phyloP scores from a whole-genome alignment of 2,888 invertebrate species.

The Hoplodrina blanda region DNA sequence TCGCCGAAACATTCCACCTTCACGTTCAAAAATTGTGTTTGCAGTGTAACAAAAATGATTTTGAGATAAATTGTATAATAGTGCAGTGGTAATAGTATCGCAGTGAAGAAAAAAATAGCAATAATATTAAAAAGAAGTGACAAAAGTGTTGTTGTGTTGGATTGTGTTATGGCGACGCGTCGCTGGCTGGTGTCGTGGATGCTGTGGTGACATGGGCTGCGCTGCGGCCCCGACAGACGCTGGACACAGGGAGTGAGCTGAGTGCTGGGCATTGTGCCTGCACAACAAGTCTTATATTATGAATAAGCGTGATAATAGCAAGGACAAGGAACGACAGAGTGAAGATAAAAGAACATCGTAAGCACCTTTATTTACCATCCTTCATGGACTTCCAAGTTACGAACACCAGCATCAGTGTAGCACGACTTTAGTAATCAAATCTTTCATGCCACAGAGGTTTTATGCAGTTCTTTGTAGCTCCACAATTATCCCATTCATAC shows the following conservation, averaged over 20 bases:
- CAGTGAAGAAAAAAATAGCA: constrained; percentile 79
- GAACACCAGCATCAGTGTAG: not conserved
- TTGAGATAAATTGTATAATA: constrained; percentile 87
- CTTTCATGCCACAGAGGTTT: not conserved
- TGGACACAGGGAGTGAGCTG: constrained; percentile 87
- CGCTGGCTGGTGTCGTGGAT: constrained; percentile 74
- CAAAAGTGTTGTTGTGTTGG: constrained; percentile 71
- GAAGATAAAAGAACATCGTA: constrained; percentile 90
- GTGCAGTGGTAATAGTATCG: constrained; percentile 84
- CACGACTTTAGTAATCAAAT: not conserved
- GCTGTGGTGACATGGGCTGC: constrained; percentile 89
- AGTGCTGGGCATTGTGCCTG: constrained; percentile 87
- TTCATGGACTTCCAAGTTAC: not conserved
- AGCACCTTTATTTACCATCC: constrained; percentile 65
- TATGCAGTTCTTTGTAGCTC: not conserved
- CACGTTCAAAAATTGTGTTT: constrained; percentile 76
- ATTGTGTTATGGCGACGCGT: constrained; percentile 83
- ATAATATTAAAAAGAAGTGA: constrained; percentile 74
- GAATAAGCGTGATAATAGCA: constrained; percentile 89
- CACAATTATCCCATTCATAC: not conserved
- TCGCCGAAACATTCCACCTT: constrained; percentile 84
- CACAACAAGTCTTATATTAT: constrained; percentile 87
- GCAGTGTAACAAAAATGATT: constrained; percentile 89
- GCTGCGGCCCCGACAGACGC: constrained; percentile 81
- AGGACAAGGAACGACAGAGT: constrained; percentile 90